phyloP scores from a whole-genome alignment of 2,888 invertebrate genomes.

The Stictocephala bisonia region DNA sequence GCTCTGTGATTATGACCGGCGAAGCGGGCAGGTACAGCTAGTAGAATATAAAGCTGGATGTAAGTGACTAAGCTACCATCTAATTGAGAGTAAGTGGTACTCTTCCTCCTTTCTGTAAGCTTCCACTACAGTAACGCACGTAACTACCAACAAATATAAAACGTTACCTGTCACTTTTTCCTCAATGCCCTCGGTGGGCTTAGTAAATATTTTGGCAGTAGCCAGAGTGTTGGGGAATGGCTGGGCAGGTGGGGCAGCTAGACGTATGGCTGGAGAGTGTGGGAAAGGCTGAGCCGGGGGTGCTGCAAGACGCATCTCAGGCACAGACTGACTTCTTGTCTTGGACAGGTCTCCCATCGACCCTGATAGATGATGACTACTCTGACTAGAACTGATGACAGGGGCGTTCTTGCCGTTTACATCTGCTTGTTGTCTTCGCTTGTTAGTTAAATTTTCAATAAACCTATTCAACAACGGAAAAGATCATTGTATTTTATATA shows the following conservation, averaged over 20 bases:
- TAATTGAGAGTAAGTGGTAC: no score
- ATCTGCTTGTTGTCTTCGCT: conserved; percentile 78
- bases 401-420: conserved; percentile 23
- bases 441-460: conserved; percentile 79
- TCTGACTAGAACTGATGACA: conserved; percentile 30
- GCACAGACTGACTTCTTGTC: conserved; percentile 44
- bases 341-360: neutral
- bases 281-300: neutral
- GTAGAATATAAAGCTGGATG: no score
- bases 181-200: conserved; percentile 49
- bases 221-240: conserved; percentile 11
- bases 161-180: conserved; percentile 44
- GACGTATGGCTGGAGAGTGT: neutral
- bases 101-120: no score
- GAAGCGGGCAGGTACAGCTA: no score
- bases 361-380: conserved; percentile 18
- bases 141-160: neutral
- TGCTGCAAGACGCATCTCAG: conserved; percentile 32
- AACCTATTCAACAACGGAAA: no score
- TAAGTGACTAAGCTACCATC: no score
- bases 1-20: no score
- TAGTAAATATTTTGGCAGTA: conserved; percentile 54
- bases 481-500: no score
- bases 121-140: no score
- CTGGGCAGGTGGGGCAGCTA: conserved; percentile 34